A percentile compares a stretch with the other conserved stretches of the same genome.
Evolutionary conservation across 2,113 vertebrate genomes (phyloP).

Genomic region (Elephas maximus): DNA sequence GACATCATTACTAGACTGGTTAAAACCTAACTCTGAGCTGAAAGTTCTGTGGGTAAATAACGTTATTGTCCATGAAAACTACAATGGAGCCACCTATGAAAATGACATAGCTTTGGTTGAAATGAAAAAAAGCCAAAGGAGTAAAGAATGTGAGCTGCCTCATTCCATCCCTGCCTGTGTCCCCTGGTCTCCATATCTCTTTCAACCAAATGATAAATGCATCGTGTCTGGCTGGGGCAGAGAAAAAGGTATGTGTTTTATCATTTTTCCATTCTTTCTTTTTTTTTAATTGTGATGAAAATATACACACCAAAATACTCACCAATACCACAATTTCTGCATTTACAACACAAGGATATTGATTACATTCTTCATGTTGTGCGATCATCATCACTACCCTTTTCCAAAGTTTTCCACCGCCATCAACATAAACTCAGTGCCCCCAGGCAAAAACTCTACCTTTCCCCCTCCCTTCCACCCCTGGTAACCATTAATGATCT

Average conservation of each 20-base stretch:
- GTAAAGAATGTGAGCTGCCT: slow-evolving; percentile 80
- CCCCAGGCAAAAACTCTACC: no score
- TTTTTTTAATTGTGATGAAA: background rate
- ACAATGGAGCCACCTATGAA: slow-evolving; percentile 89
- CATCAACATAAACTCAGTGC: background rate
- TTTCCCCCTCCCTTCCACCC: no score
- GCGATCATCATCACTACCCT: background rate
- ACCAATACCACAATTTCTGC: background rate
- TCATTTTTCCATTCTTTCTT: background rate
- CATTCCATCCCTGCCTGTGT: slow-evolving; percentile 91
- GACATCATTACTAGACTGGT: slow-evolving; percentile 89
- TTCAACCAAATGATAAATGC: slow-evolving; percentile 91
- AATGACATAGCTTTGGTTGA: slow-evolving; percentile 97
- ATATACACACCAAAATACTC: background rate
- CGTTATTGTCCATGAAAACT: slow-evolving; percentile 92
- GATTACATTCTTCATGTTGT: background rate
- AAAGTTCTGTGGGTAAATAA: slow-evolving; percentile 82
- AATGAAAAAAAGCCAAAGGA: slow-evolving; percentile 77
- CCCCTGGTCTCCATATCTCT: slow-evolving; percentile 94
- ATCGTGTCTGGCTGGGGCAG: slow-evolving; percentile 96
- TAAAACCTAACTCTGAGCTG: background rate
- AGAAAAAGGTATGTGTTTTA: slow-evolving; percentile 88
- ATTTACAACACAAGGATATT: background rate
- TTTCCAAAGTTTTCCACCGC: background rate
- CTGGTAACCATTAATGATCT: background rate